These are phyloP conservation scores for Poicephalus gulielmi DNA, from an alignment of 2,113 vertebrate genomes.

Conservation along the genomic window DNA sequence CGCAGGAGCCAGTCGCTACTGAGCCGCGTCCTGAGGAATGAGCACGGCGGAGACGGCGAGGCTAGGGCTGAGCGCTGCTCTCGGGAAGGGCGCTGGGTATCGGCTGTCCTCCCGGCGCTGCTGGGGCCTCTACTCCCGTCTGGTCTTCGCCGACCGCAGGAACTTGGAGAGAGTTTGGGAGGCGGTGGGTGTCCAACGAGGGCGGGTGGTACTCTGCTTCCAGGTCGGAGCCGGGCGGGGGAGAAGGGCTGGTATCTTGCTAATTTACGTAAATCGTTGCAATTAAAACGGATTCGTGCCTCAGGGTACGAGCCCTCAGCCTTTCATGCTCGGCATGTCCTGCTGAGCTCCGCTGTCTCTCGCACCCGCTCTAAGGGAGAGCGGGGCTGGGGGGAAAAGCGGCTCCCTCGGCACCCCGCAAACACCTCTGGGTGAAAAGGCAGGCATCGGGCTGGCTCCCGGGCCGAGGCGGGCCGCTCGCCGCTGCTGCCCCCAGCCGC, in stretches of 20 bases:
- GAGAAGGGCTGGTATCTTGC: background rate
- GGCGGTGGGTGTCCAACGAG: background rate
- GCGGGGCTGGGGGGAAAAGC: background rate
- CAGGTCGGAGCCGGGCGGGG: background rate
- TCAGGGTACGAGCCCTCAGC: background rate
- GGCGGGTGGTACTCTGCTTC: background rate
- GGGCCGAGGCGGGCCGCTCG: background rate
- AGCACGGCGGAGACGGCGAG: background rate
- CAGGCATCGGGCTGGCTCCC: background rate
- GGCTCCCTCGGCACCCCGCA: background rate
- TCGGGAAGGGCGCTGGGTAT: background rate
- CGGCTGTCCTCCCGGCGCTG: background rate
- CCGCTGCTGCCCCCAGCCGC: background rate
- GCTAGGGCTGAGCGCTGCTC: background rate
- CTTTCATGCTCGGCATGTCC: background rate
- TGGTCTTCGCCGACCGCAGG: background rate
- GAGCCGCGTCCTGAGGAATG: background rate
- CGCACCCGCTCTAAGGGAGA: background rate
- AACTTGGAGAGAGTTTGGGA: background rate
- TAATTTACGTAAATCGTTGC: background rate
- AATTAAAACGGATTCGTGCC: constrained; percentile 14
- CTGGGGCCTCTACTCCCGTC: background rate
- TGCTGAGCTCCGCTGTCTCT: background rate
- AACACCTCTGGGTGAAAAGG: background rate
- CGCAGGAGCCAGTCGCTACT: background rate